Evolutionary conservation across 2,888 invertebrate genomes (phyloP).

Genomic region (Prosapia bicincta): DNA sequence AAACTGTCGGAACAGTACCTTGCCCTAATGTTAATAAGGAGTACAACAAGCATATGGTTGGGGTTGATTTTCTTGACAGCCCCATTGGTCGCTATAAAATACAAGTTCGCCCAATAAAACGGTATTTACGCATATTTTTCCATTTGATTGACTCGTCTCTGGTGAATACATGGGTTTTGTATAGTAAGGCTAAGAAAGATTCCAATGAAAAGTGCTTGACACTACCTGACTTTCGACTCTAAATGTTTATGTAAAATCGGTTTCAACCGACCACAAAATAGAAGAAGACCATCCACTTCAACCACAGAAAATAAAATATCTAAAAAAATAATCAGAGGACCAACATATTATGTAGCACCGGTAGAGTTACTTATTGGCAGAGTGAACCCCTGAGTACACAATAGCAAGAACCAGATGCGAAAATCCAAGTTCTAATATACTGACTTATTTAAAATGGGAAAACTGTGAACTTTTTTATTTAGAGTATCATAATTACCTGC

Average conservation of each 20-base stretch:
- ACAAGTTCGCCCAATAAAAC: conserved; percentile 40
- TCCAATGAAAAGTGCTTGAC: conserved; percentile 9
- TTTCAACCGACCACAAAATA: not conserved
- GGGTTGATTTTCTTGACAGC: conserved; percentile 41
- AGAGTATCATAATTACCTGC: no score
- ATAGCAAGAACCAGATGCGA: conserved; percentile 4
- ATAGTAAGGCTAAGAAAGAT: conserved; percentile 32
- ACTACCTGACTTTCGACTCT: conserved; percentile 7
- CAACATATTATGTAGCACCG: conserved; percentile 5
- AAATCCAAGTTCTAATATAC: conserved; percentile 4
- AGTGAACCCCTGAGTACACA: conserved; percentile 4
- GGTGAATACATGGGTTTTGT: conserved; percentile 39
- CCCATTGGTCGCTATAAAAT: conserved; percentile 41
- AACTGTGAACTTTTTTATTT: conserved; percentile 10
- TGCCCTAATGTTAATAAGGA: conserved; percentile 40
- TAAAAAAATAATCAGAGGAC: conserved; percentile 11
- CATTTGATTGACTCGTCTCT: conserved; percentile 35
- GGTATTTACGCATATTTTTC: conserved; percentile 41
- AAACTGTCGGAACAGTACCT: conserved; percentile 32
- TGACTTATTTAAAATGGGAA: not conserved
- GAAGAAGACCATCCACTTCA: conserved; percentile 15
- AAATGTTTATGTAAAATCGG: conserved; percentile 14
- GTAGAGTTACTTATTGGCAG: conserved; percentile 10
- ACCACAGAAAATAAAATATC: not conserved
- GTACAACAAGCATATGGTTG: conserved; percentile 42